Evolutionary conservation across 1,140 invertebrate species (phyloP), one percentile per base, ranked within the genome.

Genomic region (Bombus waltoni): DNA sequence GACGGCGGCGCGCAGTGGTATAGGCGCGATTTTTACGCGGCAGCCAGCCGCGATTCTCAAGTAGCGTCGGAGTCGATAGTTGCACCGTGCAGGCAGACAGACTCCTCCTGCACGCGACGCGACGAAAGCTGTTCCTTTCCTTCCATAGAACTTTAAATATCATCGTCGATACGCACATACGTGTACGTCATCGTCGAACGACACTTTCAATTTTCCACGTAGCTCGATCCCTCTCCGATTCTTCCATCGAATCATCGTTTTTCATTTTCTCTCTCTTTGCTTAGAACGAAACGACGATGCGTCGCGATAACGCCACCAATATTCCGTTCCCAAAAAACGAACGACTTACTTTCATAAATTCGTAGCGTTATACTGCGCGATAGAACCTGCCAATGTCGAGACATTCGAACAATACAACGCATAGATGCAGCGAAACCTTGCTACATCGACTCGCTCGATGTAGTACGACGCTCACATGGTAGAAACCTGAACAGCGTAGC

Each of bases 11-110:
- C 53, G 77, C 83, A 84, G 76, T 85, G 77, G 53, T 85, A 80
- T 40, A 85, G 42, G 32, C 77, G n/a, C n/a, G 83, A 85, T 85
- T 81, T 88, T 88, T 72, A 74, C 32, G 38, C 88, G 77, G 10
- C 85, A 32, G 28, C 22, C 28, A 44, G 59, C 59, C 59, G 28
- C 15, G 62, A n/a, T 38, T 59, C 53, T 65, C 40, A 15, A 85
- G 77, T 85, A 59, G 76, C 42, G 11, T 57, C 15, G 18, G 8
- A 53, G n/a, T 32, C 32, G 71, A 75, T 75, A 65, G 32, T 22
- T 44, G 78, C 78, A 76, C 68, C 73, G 32, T 42, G 38, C 22
- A 70, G 35, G 2, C 65, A 18, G 65, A 66, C 6, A 18, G 6
- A 6, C 57, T 25, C 25, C 15, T 66, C 15, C 6, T 4, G 1